These are phyloP conservation scores for Drosophila ustulata DNA, from an alignment of 2,888 invertebrate genomes.

Conservation along the genomic window DNA sequence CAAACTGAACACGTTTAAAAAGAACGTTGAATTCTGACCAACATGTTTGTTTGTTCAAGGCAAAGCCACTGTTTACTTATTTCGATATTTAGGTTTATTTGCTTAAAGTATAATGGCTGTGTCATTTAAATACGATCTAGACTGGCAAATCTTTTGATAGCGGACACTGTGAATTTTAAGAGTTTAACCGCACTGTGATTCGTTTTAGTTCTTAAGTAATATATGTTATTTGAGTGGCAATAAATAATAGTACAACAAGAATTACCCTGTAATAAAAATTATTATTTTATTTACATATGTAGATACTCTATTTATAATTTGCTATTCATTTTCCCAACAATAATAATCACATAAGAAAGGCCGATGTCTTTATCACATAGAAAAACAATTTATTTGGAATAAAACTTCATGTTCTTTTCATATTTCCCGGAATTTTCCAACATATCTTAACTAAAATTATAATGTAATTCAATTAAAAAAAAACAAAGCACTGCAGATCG, in stretches of 20 bases:
- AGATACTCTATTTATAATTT: no score
- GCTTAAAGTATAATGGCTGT: conserved; percentile 6
- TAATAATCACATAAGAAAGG: not conserved
- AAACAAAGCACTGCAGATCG: not conserved
- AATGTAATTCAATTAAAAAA: not conserved
- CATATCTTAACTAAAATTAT: not conserved
- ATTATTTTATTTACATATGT: no score
- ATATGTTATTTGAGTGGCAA: no score
- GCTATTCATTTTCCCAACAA: no score
- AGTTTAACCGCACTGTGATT: no score
- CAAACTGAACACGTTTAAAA: conserved; percentile 16
- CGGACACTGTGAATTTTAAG: no score
- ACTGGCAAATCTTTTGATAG: not conserved
- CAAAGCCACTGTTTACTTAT: conserved; percentile 27
- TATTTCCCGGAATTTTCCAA: not conserved
- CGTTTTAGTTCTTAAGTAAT: no score
- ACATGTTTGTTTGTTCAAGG: conserved; percentile 26
- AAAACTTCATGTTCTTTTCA: not conserved
- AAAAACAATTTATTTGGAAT: not conserved
- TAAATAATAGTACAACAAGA: no score
- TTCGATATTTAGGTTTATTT: conserved; percentile 23
- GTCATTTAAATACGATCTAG: not conserved
- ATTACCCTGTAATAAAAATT: no score
- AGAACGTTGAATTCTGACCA: conserved; percentile 32
- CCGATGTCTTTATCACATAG: not conserved